Base-by-base conservation (phyloP, 2,888 invertebrate genomes). In the Colostygia pectinataria region DNA sequence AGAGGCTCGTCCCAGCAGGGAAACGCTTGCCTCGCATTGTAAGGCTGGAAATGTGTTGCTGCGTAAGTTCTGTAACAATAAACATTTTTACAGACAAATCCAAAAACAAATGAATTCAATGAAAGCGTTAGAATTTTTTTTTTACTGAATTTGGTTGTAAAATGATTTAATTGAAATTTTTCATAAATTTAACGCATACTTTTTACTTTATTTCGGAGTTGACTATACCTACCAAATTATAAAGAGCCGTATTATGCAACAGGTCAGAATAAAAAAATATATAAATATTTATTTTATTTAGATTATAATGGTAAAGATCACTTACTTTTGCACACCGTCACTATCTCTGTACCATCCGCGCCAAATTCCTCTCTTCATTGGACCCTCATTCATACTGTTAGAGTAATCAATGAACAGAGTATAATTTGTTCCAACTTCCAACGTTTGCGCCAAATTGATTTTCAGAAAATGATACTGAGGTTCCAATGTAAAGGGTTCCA, bases 1-100 rank as follows among this genome's bases (percentile, higher is more conserved):
- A 92, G 90, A 0, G 97, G 97, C 59, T 97, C 96, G 66, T 97
- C 97, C 80, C 96, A 96, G 72, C 96, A 97, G 0, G 97, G 97
- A 66, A 97, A 97, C 0, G 95, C 96, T 67, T 94, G 92, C 52
- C 96, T 90, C 0, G 96, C 96, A 65, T 94, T 93, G 23, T 94
- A 94, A 0, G 95, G 93, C 56, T 96, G 94, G 68, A 96, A 96
- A 67, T 96, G 96, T 0, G 96, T 96, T 7, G 94, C 92, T 0
- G 85, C 89, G 45, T 90, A 90, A 34, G 83, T 74, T 50, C 89
- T 90, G 67, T 28, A 53, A 49, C 1, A 69, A 69, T 53, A n/a
- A 33, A 69, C 38, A 7, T 25, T 20, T 27, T n/a, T n/a, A n/a
- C n/a, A n/a, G n/a, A n/a, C n/a, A n/a, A n/a, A n/a, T n/a, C n/a